A percentile compares a stretch with the other conserved stretches of the same genome.
Conservation (phyloP, 2,888 invertebrate genomes). For the Callyntrura sp. region DNA sequence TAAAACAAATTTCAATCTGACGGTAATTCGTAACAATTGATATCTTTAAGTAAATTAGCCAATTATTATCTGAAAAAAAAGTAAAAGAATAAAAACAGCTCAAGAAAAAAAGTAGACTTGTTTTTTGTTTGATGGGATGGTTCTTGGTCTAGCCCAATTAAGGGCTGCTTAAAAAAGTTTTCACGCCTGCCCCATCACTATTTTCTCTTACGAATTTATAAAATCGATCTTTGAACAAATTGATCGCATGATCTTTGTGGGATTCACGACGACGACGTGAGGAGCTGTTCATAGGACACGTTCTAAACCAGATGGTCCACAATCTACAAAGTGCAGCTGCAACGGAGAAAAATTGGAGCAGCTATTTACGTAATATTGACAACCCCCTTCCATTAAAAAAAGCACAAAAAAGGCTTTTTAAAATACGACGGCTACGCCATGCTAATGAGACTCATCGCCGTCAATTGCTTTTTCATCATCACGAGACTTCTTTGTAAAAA, state of each 20-base stretch:
- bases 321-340: background rate
- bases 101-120: slow-evolving; percentile 22
- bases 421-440: slow-evolving; percentile 15
- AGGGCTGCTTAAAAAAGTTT: slow-evolving; percentile 53
- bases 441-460: slow-evolving; percentile 64
- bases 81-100: background rate
- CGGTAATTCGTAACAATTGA: slow-evolving; percentile 51
- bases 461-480: slow-evolving; percentile 42
- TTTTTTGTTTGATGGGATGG: slow-evolving; percentile 29
- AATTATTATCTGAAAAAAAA: slow-evolving; percentile 34
- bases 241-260: background rate
- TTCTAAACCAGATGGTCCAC: background rate
- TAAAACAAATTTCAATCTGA: slow-evolving; percentile 7
- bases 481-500: slow-evolving; percentile 21
- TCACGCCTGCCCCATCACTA: slow-evolving; percentile 36
- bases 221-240: background rate
- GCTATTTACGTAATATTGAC: background rate
- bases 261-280: too few species aligned
- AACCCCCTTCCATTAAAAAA: background rate
- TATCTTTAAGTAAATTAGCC: slow-evolving; percentile 67
- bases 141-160: slow-evolving; percentile 36
- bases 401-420: slow-evolving; percentile 25
- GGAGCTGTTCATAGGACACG: background rate
- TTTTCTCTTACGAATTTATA: slow-evolving; percentile 16
- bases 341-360: background rate